phyloP scores from a whole-genome alignment of 1,140 invertebrate species.

The Cataglyphis hispanica region DNA sequence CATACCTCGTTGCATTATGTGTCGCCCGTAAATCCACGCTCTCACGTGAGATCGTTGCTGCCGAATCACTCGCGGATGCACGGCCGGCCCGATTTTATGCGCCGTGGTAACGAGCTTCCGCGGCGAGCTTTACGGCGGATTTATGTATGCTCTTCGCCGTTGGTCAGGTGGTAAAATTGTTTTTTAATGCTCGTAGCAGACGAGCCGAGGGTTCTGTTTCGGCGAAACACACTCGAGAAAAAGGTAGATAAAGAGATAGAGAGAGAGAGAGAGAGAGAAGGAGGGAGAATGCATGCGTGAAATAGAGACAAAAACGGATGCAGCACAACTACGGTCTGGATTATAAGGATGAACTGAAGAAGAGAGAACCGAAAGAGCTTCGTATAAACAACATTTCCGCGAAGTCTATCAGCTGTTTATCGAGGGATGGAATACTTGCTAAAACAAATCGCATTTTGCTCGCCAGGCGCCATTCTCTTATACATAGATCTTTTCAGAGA shows the following conservation, averaged over 20 bases:
- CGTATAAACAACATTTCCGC: constrained; percentile 55
- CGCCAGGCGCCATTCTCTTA: not conserved
- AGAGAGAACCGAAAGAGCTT: constrained; percentile 12
- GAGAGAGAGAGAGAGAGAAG: not conserved
- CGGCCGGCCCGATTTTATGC: constrained; percentile 56
- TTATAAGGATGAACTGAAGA: not conserved
- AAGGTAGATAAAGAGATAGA: not conserved
- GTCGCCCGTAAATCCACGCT: constrained; percentile 54
- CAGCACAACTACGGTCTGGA: not conserved
- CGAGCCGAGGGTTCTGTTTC: constrained; percentile 43
- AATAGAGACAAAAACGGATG: not conserved
- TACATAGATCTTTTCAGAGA: not conserved
- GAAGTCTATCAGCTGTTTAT: constrained; percentile 63
- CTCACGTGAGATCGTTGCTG: constrained; percentile 1
- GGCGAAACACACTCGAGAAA: constrained; percentile 33
- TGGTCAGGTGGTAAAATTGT: constrained; percentile 72
- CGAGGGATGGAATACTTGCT: not conserved
- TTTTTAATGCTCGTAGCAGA: constrained; percentile 42
- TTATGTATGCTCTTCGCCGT: constrained; percentile 58
- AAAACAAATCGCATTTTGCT: constrained; percentile 14
- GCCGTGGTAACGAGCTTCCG: constrained; percentile 62
- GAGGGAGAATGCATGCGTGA: not conserved
- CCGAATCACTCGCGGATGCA: constrained; percentile 16
- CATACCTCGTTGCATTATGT: constrained; percentile 54
- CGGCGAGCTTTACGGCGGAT: constrained; percentile 58